Evolutionary conservation across 2,888 invertebrate species (phyloP).

Genomic region (Drepana falcataria): DNA sequence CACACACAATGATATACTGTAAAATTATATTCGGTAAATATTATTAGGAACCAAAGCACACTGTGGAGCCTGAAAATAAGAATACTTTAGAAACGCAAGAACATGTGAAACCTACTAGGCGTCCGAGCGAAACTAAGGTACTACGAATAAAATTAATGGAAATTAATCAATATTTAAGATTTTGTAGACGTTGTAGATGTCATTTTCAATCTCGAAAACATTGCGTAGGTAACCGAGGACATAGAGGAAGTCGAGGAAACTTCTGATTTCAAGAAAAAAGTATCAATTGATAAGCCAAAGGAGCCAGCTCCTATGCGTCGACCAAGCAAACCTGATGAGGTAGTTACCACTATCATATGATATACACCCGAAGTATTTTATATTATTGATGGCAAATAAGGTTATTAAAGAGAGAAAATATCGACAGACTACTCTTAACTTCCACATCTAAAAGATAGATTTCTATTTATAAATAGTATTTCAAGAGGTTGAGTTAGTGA

Average conservation of each 20-base stretch:
- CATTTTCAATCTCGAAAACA: constrained; percentile 1
- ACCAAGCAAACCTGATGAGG: constrained; percentile 23
- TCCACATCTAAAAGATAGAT: no score
- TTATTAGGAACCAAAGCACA: constrained; percentile 45
- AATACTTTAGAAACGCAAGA: constrained; percentile 34
- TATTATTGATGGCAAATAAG: no score
- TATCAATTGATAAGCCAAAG: constrained; percentile 21
- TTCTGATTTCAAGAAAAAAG: constrained; percentile 30
- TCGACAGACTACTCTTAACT: no score
- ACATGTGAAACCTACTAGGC: constrained; percentile 25
- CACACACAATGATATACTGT: constrained; percentile 8
- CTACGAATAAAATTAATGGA: not conserved
- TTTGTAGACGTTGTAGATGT: constrained; percentile 2
- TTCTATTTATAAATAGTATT: no score
- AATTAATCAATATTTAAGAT: not conserved
- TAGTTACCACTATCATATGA: constrained; percentile 13
- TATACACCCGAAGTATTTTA: not conserved
- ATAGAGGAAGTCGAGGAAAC: constrained; percentile 32
- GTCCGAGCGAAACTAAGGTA: constrained; percentile 49
- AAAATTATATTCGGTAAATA: constrained; percentile 11
- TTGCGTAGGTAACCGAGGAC: constrained; percentile 37
- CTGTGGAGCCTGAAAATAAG: constrained; percentile 45
- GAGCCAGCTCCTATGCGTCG: constrained; percentile 19
- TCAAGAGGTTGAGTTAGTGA: no score
- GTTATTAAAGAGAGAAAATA: no score